These are phyloP conservation scores for Cistogaster globosa DNA, from an alignment of 2,888 invertebrate genomes.

Conservation along the genomic window DNA sequence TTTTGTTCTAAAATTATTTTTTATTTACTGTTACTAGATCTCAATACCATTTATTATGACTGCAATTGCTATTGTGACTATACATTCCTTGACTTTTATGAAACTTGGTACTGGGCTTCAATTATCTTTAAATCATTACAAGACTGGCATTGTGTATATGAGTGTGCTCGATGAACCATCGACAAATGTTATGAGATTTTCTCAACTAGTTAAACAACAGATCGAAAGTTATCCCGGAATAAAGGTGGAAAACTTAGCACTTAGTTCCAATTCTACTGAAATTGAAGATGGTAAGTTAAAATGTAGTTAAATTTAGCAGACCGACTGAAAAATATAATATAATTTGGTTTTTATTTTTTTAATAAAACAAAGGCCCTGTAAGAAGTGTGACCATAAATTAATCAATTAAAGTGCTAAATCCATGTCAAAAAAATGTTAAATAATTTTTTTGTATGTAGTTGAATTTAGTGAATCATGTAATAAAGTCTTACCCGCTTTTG, in stretches of 20 bases:
- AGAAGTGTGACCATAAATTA: no score
- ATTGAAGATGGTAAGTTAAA: constrained; percentile 53
- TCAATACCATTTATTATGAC: constrained; percentile 75
- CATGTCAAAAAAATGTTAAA: no score
- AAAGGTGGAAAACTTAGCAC: constrained; percentile 64
- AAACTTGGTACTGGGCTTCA: constrained; percentile 75
- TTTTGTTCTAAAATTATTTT: no score
- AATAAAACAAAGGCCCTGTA: no score
- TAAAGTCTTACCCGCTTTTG: no score
- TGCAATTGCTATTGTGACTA: constrained; percentile 75
- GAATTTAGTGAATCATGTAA: no score
- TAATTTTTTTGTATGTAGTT: no score
- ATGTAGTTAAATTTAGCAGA: no score
- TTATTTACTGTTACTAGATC: constrained; percentile 73
- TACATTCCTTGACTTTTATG: constrained; percentile 76
- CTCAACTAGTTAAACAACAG: constrained; percentile 73
- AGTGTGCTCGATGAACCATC: constrained; percentile 72
- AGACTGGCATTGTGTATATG: constrained; percentile 76
- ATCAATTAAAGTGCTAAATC: no score
- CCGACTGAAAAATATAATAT: no score
- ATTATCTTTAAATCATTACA: constrained; percentile 76
- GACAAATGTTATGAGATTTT: constrained; percentile 63
- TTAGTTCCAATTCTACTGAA: constrained; percentile 50
- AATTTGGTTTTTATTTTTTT: no score
- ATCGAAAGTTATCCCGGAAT: constrained; percentile 75